Conservation (phyloP, 2,797 vertebrate genomes). For the Coreius guichenoti region DNA sequence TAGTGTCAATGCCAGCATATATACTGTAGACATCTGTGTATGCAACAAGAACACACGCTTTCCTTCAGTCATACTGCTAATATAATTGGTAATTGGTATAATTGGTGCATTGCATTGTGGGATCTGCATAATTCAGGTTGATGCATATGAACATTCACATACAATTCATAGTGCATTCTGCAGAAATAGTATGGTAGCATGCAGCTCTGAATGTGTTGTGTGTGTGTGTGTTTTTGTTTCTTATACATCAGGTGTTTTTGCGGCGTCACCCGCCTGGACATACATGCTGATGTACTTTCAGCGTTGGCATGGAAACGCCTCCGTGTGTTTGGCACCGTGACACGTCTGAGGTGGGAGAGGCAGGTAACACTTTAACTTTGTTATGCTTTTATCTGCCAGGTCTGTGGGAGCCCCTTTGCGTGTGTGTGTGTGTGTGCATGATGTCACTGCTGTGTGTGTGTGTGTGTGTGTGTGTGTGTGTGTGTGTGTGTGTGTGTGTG, state of each 20-base stretch:
- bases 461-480: constrained; percentile 71
- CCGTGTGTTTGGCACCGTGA: constrained; percentile 51
- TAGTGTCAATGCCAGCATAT: not conserved
- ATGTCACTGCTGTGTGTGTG: constrained; percentile 68
- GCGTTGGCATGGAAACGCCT: constrained; percentile 39
- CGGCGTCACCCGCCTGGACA: constrained; percentile 15
- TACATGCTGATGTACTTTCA: constrained; percentile 33
- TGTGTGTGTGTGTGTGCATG: constrained; percentile 65
- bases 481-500: constrained; percentile 45
- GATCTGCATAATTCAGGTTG: not conserved
- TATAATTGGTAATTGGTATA: not conserved
- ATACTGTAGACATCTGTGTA: not conserved
- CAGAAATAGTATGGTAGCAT: not conserved
- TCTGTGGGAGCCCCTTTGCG: constrained; percentile 86
- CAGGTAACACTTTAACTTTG: constrained; percentile 98
- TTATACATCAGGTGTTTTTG: constrained; percentile 40
- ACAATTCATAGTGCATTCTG: not conserved
- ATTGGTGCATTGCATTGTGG: not conserved
- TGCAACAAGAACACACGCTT: not conserved
- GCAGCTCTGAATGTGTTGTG: not conserved
- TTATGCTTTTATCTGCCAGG: constrained; percentile 97
- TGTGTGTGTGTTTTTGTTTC: not conserved
- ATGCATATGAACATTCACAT: not conserved
- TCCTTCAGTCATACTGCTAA: not conserved
- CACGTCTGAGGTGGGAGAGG: constrained; percentile 72